A percentile compares a stretch with the other conserved stretches of the same genome.
phyloP scores from a whole-genome alignment of 92 coral and sea anemone species.

The Siderastrea siderea region DNA sequence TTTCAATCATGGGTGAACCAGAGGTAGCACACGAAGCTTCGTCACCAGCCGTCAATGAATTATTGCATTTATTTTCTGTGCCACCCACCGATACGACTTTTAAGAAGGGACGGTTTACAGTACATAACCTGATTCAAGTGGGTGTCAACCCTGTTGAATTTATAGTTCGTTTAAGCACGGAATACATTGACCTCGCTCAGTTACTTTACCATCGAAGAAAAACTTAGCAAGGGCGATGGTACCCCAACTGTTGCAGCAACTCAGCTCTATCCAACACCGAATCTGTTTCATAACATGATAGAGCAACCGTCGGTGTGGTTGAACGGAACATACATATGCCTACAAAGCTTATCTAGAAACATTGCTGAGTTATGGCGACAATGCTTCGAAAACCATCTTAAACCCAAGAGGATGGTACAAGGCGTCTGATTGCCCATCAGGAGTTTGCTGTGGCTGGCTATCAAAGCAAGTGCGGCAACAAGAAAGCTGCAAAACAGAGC shows the following conservation, averaged over 20 bases:
- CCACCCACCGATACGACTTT: too few relatives aligned
- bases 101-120: too few relatives aligned
- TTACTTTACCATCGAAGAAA: background rate
- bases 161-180: background rate
- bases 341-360: background rate
- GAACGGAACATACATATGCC: background rate
- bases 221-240: too few relatives aligned
- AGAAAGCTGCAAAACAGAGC: too few relatives aligned
- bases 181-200: background rate
- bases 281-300: background rate
- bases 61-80: background rate
- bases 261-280: background rate
- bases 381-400: background rate
- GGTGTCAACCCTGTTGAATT: background rate
- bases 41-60: background rate
- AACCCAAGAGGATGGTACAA: background rate
- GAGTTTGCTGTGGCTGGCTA: too few relatives aligned
- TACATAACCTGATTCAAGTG: too few relatives aligned
- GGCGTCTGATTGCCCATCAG: background rate
- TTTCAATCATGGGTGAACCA: too few relatives aligned
- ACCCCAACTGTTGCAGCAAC: background rate
- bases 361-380: background rate
- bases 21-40: too few relatives aligned
- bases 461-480: too few relatives aligned
- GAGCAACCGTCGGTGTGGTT: background rate